Conservation (phyloP, 2,113 vertebrate genomes). For the Anolis sagrei region DNA sequence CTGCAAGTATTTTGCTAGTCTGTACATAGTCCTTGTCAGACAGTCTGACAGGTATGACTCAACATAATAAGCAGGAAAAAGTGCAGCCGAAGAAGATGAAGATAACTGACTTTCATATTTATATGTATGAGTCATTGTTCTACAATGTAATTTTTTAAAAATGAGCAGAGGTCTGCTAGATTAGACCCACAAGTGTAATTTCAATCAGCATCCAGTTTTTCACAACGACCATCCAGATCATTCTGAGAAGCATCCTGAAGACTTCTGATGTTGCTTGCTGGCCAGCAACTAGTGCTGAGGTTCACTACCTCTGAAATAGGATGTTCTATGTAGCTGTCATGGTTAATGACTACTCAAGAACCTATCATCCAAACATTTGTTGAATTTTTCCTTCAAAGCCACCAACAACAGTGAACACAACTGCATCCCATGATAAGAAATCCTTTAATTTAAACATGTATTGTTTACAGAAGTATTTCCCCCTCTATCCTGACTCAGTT, state of each 20-base stretch:
- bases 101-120: neutral
- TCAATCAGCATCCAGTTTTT: neutral
- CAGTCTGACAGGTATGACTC: neutral
- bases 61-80: neutral
- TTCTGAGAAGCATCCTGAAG: neutral
- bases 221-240: too few relatives aligned
- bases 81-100: neutral
- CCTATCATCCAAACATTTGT: neutral
- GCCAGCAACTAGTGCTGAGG: neutral
- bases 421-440: neutral
- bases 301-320: neutral
- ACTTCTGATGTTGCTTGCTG: neutral
- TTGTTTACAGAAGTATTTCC: neutral
- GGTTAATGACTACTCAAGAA: too few relatives aligned
- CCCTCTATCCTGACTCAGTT: neutral
- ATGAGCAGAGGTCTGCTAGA: neutral
- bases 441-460: neutral
- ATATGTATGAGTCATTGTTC: neutral
- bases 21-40: neutral
- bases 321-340: neutral
- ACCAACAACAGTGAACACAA: neutral
- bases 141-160: neutral
- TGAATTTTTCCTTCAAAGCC: neutral
- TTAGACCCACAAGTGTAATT: neutral
- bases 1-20: neutral